Conservation (phyloP, 2,888 invertebrate genomes). For the Sthenelais limicola region DNA sequence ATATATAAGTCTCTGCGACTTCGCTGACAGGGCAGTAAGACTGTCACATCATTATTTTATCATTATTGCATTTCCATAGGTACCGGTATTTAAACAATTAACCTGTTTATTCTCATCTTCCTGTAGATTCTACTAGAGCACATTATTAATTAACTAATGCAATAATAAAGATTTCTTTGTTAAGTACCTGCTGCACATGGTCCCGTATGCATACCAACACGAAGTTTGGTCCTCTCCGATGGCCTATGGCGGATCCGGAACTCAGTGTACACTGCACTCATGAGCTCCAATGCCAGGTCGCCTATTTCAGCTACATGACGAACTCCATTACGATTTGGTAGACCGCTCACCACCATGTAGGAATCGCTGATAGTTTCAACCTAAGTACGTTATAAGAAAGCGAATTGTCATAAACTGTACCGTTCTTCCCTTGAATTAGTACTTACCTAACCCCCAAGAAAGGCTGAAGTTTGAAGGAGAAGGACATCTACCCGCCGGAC, state of each 20-base stretch:
- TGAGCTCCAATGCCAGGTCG: slow-evolving; percentile 53
- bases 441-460: too few species aligned
- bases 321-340: slow-evolving; percentile 48
- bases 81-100: too few species aligned
- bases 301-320: slow-evolving; percentile 54
- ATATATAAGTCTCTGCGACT: too few species aligned
- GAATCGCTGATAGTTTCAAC: slow-evolving; percentile 87
- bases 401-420: slow-evolving; percentile 2
- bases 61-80: not conserved
- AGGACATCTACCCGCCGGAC: too few species aligned
- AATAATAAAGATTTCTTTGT: not conserved
- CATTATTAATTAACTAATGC: not conserved
- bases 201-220: slow-evolving; percentile 67
- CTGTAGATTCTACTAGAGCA: too few species aligned
- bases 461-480: too few species aligned
- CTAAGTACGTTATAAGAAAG: slow-evolving; percentile 14
- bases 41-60: not conserved
- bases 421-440: too few species aligned
- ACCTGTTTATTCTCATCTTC: too few species aligned
- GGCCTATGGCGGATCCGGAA: slow-evolving; percentile 66
- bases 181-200: slow-evolving; percentile 68
- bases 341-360: slow-evolving; percentile 61
- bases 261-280: slow-evolving; percentile 45
- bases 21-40: too few species aligned
- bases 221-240: slow-evolving; percentile 59